These are phyloP conservation scores for Stratiomys singularior DNA, from an alignment of 2,888 invertebrate genomes.

Conservation along the genomic window DNA sequence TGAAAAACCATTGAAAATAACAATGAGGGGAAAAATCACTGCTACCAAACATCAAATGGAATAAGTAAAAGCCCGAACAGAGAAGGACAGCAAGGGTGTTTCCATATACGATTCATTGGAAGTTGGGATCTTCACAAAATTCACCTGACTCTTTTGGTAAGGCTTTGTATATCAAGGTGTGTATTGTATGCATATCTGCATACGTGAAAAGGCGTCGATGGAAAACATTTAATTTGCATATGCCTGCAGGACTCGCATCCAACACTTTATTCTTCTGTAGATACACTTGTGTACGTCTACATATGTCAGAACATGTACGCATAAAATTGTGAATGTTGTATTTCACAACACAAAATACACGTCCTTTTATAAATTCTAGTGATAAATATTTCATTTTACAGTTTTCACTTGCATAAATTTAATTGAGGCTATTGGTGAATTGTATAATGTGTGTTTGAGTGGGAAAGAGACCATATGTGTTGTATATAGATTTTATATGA, in stretches of 20 bases:
- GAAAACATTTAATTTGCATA: constrained; percentile 34
- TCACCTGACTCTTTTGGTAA: neutral
- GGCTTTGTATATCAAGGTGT: neutral
- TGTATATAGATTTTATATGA: too few species aligned
- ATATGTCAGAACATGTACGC: neutral
- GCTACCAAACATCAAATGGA: neutral
- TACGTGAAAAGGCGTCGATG: constrained; percentile 28
- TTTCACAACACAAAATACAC: neutral
- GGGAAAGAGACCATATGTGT: neutral
- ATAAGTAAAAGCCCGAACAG: neutral
- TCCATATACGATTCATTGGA: neutral
- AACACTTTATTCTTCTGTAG: neutral
- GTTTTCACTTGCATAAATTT: constrained; percentile 20
- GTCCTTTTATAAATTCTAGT: neutral
- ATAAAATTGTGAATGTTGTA: neutral
- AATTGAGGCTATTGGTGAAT: neutral
- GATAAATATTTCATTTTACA: constrained; percentile 26
- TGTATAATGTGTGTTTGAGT: neutral
- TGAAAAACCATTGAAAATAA: constrained; percentile 3
- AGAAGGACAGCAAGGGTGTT: neutral
- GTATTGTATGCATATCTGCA: constrained; percentile 5
- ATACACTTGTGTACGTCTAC: neutral
- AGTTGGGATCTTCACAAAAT: neutral
- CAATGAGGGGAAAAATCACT: constrained; percentile 1
- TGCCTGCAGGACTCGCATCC: constrained; percentile 22